Evolutionary conservation across 2,113 vertebrate genomes (phyloP).

Genomic region (Cyprinodon variegatus): DNA sequence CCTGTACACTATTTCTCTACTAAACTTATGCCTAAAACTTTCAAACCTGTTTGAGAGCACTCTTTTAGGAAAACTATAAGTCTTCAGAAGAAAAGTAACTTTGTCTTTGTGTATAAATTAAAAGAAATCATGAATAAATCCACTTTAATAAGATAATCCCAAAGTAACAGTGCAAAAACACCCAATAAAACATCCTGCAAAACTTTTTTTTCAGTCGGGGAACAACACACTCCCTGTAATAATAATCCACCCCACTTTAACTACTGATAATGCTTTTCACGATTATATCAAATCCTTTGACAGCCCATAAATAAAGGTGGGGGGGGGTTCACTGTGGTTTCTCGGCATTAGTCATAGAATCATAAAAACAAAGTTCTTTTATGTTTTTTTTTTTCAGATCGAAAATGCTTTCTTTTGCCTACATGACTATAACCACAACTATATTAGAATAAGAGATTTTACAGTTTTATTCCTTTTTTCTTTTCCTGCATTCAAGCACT

Average conservation of each 20-base stretch:
- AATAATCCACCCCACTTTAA: slow-evolving; percentile 1
- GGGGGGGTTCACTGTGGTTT: slow-evolving; percentile 25
- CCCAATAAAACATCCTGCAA: background rate
- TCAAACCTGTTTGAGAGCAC: too few relatives aligned
- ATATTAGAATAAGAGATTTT: too few relatives aligned
- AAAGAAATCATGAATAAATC: background rate
- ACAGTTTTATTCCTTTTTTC: slow-evolving; percentile 7
- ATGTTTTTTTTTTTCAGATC: too few relatives aligned
- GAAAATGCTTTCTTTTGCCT: too few relatives aligned
- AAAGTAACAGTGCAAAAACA: background rate
- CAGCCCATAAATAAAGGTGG: slow-evolving; percentile 10
- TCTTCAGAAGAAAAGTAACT: too few relatives aligned
- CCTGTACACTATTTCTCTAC: too few relatives aligned
- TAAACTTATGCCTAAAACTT: too few relatives aligned
- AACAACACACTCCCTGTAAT: slow-evolving; percentile 4
- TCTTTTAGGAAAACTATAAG: too few relatives aligned
- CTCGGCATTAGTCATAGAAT: background rate
- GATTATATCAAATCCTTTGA: slow-evolving; percentile 12
- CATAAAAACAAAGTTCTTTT: background rate
- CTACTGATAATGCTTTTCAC: background rate
- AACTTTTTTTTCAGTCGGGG: background rate
- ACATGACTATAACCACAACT: too few relatives aligned
- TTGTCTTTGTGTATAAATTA: background rate
- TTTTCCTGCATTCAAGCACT: background rate
- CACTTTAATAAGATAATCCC: background rate